Conservation (phyloP, 2,113 vertebrate species). For the Promerops cafer region DNA sequence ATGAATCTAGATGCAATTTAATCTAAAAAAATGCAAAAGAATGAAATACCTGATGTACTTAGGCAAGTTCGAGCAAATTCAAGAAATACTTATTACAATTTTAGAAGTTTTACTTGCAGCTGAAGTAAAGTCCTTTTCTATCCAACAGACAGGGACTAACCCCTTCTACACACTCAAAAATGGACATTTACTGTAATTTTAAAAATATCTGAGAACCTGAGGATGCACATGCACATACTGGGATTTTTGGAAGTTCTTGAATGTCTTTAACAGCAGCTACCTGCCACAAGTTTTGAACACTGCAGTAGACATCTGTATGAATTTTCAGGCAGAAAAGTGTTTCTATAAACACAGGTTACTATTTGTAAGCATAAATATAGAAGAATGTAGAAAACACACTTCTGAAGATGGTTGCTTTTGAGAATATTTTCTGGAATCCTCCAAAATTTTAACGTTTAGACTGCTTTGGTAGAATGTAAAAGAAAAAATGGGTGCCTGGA, state of each 20-base stretch:
- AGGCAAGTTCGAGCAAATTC: neutral
- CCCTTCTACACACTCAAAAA: neutral
- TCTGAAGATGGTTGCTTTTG: neutral
- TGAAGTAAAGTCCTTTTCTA: neutral
- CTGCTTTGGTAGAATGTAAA: neutral
- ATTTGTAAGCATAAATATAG: neutral
- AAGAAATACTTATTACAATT: neutral
- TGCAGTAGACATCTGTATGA: neutral
- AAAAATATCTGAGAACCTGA: neutral
- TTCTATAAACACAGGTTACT: neutral
- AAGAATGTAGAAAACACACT: neutral
- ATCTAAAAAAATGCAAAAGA: neutral
- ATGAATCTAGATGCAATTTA: neutral
- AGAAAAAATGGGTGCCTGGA: neutral
- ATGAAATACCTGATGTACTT: neutral
- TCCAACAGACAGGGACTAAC: neutral
- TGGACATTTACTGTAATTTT: neutral
- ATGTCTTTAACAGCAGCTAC: neutral
- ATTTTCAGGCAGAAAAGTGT: neutral
- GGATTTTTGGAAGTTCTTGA: neutral
- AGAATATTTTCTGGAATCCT: neutral
- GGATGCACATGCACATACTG: neutral
- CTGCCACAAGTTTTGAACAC: fast-evolving
- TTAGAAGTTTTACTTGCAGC: neutral
- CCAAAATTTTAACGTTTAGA: neutral